Evolutionary conservation across 1,140 invertebrate genomes (phyloP).

Genomic region (Diorhabda elongata): DNA sequence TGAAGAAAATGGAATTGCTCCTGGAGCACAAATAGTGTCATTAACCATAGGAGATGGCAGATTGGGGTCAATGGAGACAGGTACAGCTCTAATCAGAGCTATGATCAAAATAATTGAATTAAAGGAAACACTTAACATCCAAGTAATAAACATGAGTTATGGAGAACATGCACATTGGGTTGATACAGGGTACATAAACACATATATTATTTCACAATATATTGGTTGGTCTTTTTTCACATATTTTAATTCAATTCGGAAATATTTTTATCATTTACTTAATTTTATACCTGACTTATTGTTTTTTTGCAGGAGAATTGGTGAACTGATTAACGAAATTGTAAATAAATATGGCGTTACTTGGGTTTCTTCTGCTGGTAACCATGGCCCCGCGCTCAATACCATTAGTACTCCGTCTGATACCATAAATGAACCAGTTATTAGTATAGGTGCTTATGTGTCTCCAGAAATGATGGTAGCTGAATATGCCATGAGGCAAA

Average conservation of each 20-base stretch:
- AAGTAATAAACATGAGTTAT: constrained; percentile 98
- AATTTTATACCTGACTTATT: too few species aligned
- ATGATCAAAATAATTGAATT: constrained; percentile 82
- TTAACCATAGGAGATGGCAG: constrained; percentile 86
- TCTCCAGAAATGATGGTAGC: constrained; percentile 96
- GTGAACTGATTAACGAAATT: constrained; percentile 82
- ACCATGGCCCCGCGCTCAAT: constrained; percentile 88
- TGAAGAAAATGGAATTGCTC: constrained; percentile 91
- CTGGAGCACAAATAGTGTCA: constrained; percentile 93
- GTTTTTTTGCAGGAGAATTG: constrained; percentile 62
- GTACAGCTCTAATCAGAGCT: constrained; percentile 82
- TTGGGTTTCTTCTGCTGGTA: constrained; percentile 90
- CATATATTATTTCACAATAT: not conserved
- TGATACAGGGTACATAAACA: constrained; percentile 69
- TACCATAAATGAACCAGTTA: constrained; percentile 73
- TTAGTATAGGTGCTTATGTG: constrained; percentile 94
- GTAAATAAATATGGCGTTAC: constrained; percentile 89
- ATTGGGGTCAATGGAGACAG: constrained; percentile 93
- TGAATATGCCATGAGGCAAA: constrained; percentile 86
- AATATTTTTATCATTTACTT: too few species aligned
- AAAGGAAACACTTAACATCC: constrained; percentile 58
- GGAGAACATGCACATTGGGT: constrained; percentile 91
- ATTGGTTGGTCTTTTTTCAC: constrained; percentile 17
- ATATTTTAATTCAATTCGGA: too few species aligned
- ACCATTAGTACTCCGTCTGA: constrained; percentile 93